A percentile compares a stretch with the other conserved stretches of the same genome.
Conservation (phyloP, 2,113 vertebrate genomes). For the Alligator sinensis region DNA sequence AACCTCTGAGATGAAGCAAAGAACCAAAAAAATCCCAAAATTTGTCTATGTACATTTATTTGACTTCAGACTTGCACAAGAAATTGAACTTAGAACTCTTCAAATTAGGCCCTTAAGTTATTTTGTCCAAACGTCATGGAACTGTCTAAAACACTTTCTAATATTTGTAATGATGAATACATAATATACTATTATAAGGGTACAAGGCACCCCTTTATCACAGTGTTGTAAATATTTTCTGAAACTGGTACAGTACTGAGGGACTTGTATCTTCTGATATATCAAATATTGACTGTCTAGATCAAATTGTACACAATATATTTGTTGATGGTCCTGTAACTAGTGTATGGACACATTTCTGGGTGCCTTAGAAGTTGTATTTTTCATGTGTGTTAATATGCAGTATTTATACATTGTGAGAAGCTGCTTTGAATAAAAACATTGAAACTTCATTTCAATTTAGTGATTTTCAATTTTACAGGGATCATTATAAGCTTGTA, state of each 20-base stretch:
- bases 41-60: conserved; percentile 72
- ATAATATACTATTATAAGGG: conserved; percentile 80
- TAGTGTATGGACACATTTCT: conserved; percentile 90
- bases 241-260: conserved; percentile 78
- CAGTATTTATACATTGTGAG: conserved; percentile 90
- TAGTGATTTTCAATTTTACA: conserved; percentile 30
- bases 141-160: conserved; percentile 81
- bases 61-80: conserved; percentile 75
- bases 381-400: conserved; percentile 92
- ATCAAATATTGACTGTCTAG: conserved; percentile 85
- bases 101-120: conserved; percentile 79
- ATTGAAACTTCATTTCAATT: conserved; percentile 76
- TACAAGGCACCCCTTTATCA: conserved; percentile 80
- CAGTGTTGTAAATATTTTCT: conserved; percentile 82
- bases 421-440: conserved; percentile 94
- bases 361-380: conserved; percentile 94
- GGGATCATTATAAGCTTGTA: not conserved
- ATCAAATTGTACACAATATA: conserved; percentile 83
- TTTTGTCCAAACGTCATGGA: conserved; percentile 77
- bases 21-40: conserved; percentile 82
- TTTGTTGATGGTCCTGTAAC: conserved; percentile 84
- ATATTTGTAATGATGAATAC: conserved; percentile 80
- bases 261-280: conserved; percentile 81
- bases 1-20: conserved; percentile 82
- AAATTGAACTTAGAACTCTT: conserved; percentile 76